These are phyloP conservation scores for Tenthredo livida DNA, from an alignment of 2,888 invertebrate genomes.

Conservation along the genomic window DNA sequence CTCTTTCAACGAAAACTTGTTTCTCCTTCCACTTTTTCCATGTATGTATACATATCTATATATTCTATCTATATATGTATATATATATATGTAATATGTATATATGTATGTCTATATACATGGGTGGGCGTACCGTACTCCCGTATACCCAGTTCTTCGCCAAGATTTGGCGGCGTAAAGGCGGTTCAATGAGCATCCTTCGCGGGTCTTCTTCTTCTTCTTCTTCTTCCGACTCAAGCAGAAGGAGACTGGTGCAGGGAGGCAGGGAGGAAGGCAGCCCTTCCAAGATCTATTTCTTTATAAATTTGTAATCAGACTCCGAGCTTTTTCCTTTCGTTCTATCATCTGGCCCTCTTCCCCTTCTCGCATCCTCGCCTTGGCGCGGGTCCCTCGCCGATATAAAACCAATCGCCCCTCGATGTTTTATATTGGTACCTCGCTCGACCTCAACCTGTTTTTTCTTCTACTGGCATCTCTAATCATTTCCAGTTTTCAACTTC, in stretches of 20 bases:
- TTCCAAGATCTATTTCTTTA: conserved; percentile 68
- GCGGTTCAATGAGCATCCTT: conserved; percentile 42
- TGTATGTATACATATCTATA: conserved; percentile 16
- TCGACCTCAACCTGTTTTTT: conserved; percentile 21
- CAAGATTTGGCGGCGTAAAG: conserved; percentile 36
- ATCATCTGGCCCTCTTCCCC: conserved; percentile 35
- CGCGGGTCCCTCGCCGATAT: conserved; percentile 37
- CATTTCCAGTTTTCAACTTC: conserved; percentile 33
- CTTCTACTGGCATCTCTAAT: conserved; percentile 32
- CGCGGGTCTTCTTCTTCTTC: conserved; percentile 26
- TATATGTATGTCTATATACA: conserved; percentile 1
- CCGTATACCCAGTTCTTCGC: conserved; percentile 18
- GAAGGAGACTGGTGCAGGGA: background rate
- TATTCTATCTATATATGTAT: conserved; percentile 31
- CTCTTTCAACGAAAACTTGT: conserved; percentile 20
- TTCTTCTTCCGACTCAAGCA: background rate
- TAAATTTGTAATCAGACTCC: conserved; percentile 69
- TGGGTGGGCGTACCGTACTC: conserved; percentile 20
- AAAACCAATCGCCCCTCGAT: conserved; percentile 47
- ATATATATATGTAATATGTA: conserved; percentile 18
- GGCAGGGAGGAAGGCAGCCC: conserved; percentile 9
- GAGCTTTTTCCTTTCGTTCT: conserved; percentile 53
- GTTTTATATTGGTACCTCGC: conserved; percentile 47
- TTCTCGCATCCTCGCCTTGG: background rate
- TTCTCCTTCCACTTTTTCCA: conserved; percentile 16